Conservation (phyloP, 2,113 vertebrate species). For the Theropithecus gelada region DNA sequence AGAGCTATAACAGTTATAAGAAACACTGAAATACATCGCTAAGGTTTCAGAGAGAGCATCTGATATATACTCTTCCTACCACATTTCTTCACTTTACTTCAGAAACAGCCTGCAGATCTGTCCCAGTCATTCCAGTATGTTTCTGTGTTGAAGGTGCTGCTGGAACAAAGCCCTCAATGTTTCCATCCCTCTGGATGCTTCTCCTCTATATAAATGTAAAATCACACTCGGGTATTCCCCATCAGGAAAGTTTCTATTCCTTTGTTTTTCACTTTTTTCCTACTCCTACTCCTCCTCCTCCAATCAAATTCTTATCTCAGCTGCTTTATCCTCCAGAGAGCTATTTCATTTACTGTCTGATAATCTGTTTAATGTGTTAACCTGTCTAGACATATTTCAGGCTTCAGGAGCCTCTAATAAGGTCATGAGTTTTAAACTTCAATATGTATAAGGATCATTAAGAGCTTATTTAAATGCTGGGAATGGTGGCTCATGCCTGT, state of each 20-base stretch:
- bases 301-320: not conserved
- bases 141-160: not conserved
- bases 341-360: conserved; percentile 34
- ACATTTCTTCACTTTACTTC: not conserved
- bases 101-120: not conserved
- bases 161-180: not conserved
- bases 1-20: not conserved
- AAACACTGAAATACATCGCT: not conserved
- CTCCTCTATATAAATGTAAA: not conserved
- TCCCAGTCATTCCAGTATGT: not conserved
- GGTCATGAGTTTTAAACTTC: conserved; percentile 44
- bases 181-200: not conserved
- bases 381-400: conserved; percentile 50
- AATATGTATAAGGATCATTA: not conserved
- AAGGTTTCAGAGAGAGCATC: not conserved
- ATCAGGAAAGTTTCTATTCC: not conserved
- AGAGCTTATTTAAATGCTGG: conserved; percentile 14
- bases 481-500: no score
- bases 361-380: conserved; percentile 28
- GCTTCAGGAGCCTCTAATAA: conserved; percentile 39
- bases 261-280: not conserved
- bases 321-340: conserved; percentile 22
- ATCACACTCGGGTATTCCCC: not conserved
- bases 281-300: not conserved
- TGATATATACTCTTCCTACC: not conserved